These are phyloP conservation scores for Parnassius apollo DNA, from an alignment of 2,888 invertebrate species.

Conservation along the genomic window DNA sequence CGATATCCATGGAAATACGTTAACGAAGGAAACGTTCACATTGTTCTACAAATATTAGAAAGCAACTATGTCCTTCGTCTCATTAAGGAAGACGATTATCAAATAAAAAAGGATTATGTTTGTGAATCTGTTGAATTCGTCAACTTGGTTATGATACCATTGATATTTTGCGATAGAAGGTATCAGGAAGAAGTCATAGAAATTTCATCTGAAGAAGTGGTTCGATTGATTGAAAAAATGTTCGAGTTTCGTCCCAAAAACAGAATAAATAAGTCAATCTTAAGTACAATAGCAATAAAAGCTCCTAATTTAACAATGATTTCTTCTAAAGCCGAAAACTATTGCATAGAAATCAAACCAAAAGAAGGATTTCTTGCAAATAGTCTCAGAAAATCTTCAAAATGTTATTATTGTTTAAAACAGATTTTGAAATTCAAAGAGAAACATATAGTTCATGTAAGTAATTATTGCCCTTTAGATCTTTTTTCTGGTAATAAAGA, in stretches of 20 bases:
- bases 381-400: slow-evolving; percentile 51
- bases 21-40: slow-evolving; percentile 81
- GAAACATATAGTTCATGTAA: slow-evolving; percentile 72
- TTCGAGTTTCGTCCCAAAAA: slow-evolving; percentile 53
- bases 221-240: slow-evolving; percentile 49
- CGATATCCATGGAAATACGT: slow-evolving; percentile 72
- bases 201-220: slow-evolving; percentile 54
- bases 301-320: slow-evolving; percentile 67
- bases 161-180: slow-evolving; percentile 42
- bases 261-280: slow-evolving; percentile 63
- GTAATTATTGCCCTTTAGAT: slow-evolving; percentile 86
- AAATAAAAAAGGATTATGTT: slow-evolving; percentile 33
- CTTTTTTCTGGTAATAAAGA: slow-evolving; percentile 83
- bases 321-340: slow-evolving; percentile 51
- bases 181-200: slow-evolving; percentile 55
- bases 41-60: slow-evolving; percentile 74
- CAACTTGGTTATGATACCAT: slow-evolving; percentile 60
- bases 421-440: slow-evolving; percentile 78
- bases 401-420: slow-evolving; percentile 82
- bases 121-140: slow-evolving; percentile 53
- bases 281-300: slow-evolving; percentile 67
- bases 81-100: slow-evolving; percentile 54
- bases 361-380: slow-evolving; percentile 83
- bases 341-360: slow-evolving; percentile 84
- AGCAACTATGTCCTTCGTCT: slow-evolving; percentile 69